Evolutionary conservation across 2,797 vertebrate genomes (phyloP).

Genomic region (Lacerta viridis): DNA sequence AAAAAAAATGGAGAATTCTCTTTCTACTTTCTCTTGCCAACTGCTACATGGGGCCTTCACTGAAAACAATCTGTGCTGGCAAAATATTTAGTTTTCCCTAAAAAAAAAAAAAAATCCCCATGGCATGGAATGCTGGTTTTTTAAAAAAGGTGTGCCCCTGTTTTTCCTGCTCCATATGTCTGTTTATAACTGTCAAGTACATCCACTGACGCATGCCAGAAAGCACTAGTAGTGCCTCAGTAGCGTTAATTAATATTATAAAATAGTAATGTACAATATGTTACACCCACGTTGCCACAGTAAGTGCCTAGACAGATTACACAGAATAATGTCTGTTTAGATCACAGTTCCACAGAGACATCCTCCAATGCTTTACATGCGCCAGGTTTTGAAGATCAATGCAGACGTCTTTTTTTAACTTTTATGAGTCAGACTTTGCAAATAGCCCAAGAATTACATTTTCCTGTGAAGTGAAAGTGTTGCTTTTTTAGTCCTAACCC

Average conservation of each 20-base stretch:
- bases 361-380: background rate
- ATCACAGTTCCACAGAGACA: background rate
- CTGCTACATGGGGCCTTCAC: conserved; percentile 1
- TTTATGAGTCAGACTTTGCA: conserved; percentile 1
- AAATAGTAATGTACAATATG: conserved; percentile 21
- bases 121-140: conserved; percentile 6
- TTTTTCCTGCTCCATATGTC: conserved; percentile 34
- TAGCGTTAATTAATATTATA: conserved; percentile 23
- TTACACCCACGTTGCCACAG: conserved; percentile 24
- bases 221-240: background rate
- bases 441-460: conserved; percentile 5
- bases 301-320: conserved; percentile 23
- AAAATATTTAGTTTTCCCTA: conserved; percentile 24
- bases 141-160: conserved; percentile 30
- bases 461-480: conserved; percentile 3
- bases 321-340: background rate
- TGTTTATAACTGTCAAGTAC: conserved; percentile 25
- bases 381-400: conserved; percentile 9
- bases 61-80: conserved; percentile 19
- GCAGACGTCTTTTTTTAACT: background rate
- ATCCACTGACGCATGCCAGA: background rate
- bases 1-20: background rate
- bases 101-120: background rate
- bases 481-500: conserved; percentile 1
- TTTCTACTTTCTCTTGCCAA: background rate